Conservation (phyloP, 2,113 vertebrate genomes). For the Mohoua ochrocephala region DNA sequence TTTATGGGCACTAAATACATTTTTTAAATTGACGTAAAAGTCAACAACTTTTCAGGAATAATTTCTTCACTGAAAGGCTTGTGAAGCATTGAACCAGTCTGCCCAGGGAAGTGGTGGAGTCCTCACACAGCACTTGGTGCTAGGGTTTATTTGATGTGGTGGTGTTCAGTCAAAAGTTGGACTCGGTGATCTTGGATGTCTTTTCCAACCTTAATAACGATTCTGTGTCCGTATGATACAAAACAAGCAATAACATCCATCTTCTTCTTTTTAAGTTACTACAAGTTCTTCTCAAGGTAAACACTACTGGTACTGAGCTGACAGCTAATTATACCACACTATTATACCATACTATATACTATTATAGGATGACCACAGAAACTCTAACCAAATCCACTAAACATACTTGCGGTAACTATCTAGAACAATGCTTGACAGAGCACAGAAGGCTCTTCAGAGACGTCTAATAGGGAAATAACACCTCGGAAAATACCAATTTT, state of each 20-base stretch:
- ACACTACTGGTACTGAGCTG: neutral
- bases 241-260: neutral
- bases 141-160: neutral
- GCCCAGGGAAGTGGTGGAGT: neutral
- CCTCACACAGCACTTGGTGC: neutral
- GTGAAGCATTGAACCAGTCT: neutral
- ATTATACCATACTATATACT: neutral
- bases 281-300: neutral
- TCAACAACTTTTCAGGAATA: neutral
- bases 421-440: neutral
- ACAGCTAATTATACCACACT: neutral
- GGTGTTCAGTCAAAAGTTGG: neutral
- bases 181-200: neutral
- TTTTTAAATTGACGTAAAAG: neutral
- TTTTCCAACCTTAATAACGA: neutral
- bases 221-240: neutral
- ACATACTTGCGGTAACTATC: neutral
- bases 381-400: neutral
- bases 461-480: neutral
- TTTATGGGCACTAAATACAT: neutral
- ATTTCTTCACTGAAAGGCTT: neutral
- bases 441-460: neutral
- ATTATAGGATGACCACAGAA: neutral
- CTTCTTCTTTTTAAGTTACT: neutral
- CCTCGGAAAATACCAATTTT: neutral